Evolutionary conservation across 2,888 invertebrate genomes (phyloP), one percentile per base, ranked within the genome.

Genomic region (Odontothrips loti): DNA sequence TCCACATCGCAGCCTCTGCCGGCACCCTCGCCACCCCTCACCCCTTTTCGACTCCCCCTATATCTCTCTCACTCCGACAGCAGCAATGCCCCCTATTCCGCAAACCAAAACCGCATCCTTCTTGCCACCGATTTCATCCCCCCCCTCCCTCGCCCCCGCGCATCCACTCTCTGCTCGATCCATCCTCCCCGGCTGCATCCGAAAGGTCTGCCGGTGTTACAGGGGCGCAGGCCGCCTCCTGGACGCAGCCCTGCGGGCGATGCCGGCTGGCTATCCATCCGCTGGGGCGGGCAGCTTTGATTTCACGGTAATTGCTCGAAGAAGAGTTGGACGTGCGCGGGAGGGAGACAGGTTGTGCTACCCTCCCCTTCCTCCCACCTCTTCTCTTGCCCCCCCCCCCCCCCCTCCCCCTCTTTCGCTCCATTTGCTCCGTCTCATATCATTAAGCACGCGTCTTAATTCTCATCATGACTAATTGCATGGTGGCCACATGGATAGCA

Each of bases 271-370:
- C 68, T 27, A 75, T 75, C 68, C 68, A 75, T 75, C 68, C 68
- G 68, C 34, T 6, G 34, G 34, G 34, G 34, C 20, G 58, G 58
- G 15, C 68, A 75, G 68, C 68, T 75, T 75, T 75, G 68, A 75
- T 75, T 75, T 75, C 68, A 75, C 68, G 68, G 68, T 75, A 75
- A 75, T 75, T 75, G 68, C 68, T 75, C 27, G 68, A 75, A 75
- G 68, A 75, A 75, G 27, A 75, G 68, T 75, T 75, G 68, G 68
- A 27, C 27, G 23, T 12, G 23, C 68, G 68, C 68, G 8, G 23
- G 23, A 10, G 68, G 68, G 12, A 12, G 68, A 75, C 68, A 75
- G 68, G 68, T 27, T 75, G 12, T 27, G 10, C 27, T 23, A 11
- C 17, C 6, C 51, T 58, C 20, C 58, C 58, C 20, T 6, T 11